phyloP scores from a whole-genome alignment of 2,797 vertebrate species.

The Merluccius polli region DNA sequence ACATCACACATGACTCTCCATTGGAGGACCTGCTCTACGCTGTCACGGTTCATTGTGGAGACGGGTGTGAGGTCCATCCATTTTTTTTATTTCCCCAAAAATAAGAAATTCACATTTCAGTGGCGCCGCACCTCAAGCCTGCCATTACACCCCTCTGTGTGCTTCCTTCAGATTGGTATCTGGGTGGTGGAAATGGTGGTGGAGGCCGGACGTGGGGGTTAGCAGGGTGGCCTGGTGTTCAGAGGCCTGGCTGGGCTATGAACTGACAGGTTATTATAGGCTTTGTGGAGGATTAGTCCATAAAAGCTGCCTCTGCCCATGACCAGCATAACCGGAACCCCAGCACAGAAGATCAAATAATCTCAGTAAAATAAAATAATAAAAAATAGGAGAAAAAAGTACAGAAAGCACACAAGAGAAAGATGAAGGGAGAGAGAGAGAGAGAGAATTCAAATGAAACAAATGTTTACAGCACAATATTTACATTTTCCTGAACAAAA shows the following conservation, averaged over 20 bases:
- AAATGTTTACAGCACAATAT: constrained; percentile 40
- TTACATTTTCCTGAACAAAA: constrained; percentile 29
- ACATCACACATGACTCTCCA: constrained; percentile 20
- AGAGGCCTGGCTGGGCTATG: constrained; percentile 63
- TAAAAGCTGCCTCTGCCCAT: constrained; percentile 71
- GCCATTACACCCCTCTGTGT: constrained; percentile 40
- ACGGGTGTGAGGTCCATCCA: constrained; percentile 37
- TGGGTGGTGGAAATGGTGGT: constrained; percentile 29
- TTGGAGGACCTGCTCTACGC: constrained; percentile 40
- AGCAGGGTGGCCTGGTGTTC: constrained; percentile 16
- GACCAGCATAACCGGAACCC: constrained; percentile 63
- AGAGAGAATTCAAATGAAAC: constrained; percentile 21
- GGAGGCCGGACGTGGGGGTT: constrained; percentile 37
- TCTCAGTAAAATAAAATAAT: constrained; percentile 62
- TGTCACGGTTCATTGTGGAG: constrained; percentile 52
- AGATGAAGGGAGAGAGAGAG: constrained; percentile 20
- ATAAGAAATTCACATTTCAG: constrained; percentile 43
- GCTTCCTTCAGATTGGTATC: constrained; percentile 59
- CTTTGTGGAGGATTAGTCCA: constrained; percentile 79
- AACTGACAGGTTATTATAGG: constrained; percentile 82
- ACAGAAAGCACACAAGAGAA: constrained; percentile 27
- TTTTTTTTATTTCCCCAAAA: constrained; percentile 37
- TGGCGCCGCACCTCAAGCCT: constrained; percentile 45
- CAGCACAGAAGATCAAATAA: constrained; percentile 74
- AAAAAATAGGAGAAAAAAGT: constrained; percentile 27